These are phyloP conservation scores for Thamnaconus septentrionalis DNA, from an alignment of 2,113 vertebrate species.

Conservation along the genomic window DNA sequence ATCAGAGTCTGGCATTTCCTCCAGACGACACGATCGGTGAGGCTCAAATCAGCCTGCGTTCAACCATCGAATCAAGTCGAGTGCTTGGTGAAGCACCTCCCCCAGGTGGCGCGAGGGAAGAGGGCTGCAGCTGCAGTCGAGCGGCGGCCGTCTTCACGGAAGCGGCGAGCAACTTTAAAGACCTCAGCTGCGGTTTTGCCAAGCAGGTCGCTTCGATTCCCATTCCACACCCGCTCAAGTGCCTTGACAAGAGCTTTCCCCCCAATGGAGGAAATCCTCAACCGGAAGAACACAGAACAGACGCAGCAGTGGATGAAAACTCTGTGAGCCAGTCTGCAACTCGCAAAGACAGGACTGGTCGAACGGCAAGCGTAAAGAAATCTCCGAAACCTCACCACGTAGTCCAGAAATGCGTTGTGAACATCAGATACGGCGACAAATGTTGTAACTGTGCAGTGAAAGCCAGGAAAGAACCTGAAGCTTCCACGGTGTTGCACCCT, in stretches of 20 bases:
- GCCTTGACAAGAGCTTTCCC: background rate
- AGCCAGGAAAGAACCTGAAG: constrained; percentile 8
- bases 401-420: constrained; percentile 21
- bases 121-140: background rate
- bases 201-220: constrained; percentile 6
- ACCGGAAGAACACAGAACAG: background rate
- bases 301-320: background rate
- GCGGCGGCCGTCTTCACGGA: background rate
- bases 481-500: background rate
- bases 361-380: background rate
- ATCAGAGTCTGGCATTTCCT: constrained; percentile 3
- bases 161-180: background rate
- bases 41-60: constrained; percentile 1
- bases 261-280: constrained; percentile 1
- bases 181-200: background rate
- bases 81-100: constrained; percentile 4
- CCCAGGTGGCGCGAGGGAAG: background rate
- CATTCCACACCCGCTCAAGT: background rate
- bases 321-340: too few relatives aligned
- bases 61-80: constrained; percentile 4
- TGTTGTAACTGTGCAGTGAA: background rate
- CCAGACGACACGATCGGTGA: background rate
- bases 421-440: constrained; percentile 27
- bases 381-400: background rate
- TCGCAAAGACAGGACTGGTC: background rate